Percentiles rank a stretch among this genome's conserved stretches.
phyloP scores from a whole-genome alignment of 2,113 vertebrate genomes.

The Eurypyga helias region DNA sequence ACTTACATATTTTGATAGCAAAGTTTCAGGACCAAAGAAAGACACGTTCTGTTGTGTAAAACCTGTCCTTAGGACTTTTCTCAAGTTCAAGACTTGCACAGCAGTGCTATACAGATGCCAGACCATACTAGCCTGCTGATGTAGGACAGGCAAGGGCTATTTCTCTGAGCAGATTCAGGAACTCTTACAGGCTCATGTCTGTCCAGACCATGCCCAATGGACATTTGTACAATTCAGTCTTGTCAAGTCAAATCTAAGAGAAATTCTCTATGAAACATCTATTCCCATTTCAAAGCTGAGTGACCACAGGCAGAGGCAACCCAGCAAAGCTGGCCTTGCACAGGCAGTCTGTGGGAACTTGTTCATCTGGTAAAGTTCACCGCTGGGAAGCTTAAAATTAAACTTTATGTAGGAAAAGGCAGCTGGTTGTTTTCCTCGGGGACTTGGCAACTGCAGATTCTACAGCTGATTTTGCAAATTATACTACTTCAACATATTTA shows the following conservation, averaged over 20 bases:
- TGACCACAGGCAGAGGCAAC: not conserved
- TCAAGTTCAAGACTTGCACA: not conserved
- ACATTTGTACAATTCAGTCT: rapidly evolving
- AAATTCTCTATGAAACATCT: not conserved
- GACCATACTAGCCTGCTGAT: not conserved
- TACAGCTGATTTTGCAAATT: not conserved
- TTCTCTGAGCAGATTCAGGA: not conserved
- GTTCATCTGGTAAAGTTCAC: not conserved
- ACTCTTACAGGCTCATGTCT: not conserved
- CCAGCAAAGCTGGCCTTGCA: not conserved
- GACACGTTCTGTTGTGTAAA: not conserved
- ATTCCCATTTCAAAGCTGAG: not conserved
- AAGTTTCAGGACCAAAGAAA: not conserved
- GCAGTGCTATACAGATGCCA: not conserved
- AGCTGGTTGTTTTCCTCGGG: not conserved
- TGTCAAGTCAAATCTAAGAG: not conserved
- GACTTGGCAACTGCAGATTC: not conserved
- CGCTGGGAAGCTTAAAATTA: not conserved
- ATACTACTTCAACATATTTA: not conserved
- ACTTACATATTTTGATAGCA: not conserved
- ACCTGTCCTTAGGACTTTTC: not conserved
- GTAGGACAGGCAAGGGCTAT: not conserved
- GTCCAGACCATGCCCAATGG: not conserved
- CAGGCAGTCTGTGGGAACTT: not conserved
- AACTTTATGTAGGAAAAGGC: not conserved